Base-by-base conservation (phyloP, 2,113 vertebrate genomes). In the Dendrocopos noguchii region DNA sequence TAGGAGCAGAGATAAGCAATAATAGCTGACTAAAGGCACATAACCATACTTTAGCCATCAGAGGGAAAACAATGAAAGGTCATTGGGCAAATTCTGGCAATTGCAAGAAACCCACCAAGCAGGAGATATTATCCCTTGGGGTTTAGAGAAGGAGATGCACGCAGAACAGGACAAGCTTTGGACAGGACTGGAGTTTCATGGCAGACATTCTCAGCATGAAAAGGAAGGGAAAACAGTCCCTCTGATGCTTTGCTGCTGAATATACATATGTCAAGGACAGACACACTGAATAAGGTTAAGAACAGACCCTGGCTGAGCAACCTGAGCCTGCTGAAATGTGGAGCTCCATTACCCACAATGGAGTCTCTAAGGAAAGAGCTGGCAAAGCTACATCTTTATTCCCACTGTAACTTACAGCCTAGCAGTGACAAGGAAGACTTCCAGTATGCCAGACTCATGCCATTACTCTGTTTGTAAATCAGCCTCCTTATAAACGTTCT, bases 231-330 rank as follows among this genome's bases (percentile, higher is more conserved):
- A 80, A 73, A 56, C 7, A 33, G 9, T 56, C 85, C 52, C 46
- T 83, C 34, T 21, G 44, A 39, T 34, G 61, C 47, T 82, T 80
- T 90, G 59, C 56, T 64, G 33, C n/a, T 90, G 76, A 67, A 94
- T 74, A 71, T 63, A 71, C 72, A 0, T 27, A 39, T 15, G 68
- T 85, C 85, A 86, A 71, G 76, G 68, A 74, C 22, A 39, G 82
- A 85, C 63, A 86, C 28, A 29, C 2, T 53, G 72, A 87, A 80
- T 74, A 91, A 88, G 42, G 60, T 73, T 91, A 83, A 80, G 94
- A 94, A 14, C 64, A 90, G 60, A 88, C 77, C 79, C 68, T 68
- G 71, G 18, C 4, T 90, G 85, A 52, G 56, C 78, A 95, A 56
- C 52, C 42, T 33, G 75, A 88, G 56, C 59, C 72, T 94, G n/a